Base-by-base conservation (phyloP, 30 jellyfish, hydroid and myxozoan species). In the Aurelia sp. region DNA sequence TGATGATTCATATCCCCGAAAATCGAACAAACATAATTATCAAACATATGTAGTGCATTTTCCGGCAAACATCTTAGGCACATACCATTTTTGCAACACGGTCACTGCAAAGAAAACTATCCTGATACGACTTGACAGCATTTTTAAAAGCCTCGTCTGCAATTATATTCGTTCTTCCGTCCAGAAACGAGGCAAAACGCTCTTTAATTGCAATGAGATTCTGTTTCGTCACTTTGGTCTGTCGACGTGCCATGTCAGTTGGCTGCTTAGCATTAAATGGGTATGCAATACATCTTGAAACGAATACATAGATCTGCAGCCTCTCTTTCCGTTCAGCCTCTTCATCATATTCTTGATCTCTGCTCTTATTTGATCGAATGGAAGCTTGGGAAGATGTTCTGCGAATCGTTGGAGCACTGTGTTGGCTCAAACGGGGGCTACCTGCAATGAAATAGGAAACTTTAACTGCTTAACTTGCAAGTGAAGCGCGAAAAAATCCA, bases 261-360 rank as follows among this genome's bases (percentile, higher is more conserved):
- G 96, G 97, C 63, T 93, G 98, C 53, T 93, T 93, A 9, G 98
- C 98, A 79, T 93, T 88, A 67, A 93, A 93, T 1, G 98, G 97
- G 63, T 93, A 93, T 22, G 98, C 97, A 87, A 93, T 93, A 70
- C 98, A 93, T 40, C 98, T 84, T 0, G 98, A 82, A 35, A 88
- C 74, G 63, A 93, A 93, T 5, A 93, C 98, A 73, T 93, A 93
- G 13, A 93, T 82, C 79, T 86, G 98, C 64, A 87, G 69, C 64
- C 94, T 83, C 33, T 74, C 91, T 66, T 87, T 93, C 76, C 96
- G 78, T 73, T 93, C 97, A 9, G 97, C 81, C 58, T 93, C 98
- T 76, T 87, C 98, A 33, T 89, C 97, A 55, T 87, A 71, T 19
- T 88, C 92, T 5, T 50, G 73, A 31, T 83, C 85, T 41, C 62